Conservation (phyloP, 2,888 invertebrate genomes). For the Cyaniris semiargus region DNA sequence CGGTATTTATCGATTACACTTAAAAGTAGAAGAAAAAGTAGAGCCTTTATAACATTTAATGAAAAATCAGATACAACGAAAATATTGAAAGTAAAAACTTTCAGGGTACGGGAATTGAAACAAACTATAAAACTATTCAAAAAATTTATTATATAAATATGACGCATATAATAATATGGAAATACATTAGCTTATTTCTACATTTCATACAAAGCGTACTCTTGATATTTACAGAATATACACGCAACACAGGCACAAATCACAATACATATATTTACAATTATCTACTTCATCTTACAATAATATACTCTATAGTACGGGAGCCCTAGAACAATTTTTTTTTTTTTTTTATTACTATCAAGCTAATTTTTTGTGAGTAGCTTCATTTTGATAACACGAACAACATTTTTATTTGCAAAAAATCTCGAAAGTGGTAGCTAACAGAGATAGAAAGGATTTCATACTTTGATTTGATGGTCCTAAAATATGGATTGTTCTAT, state of each 20-base stretch:
- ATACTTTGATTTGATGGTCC: no score
- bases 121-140: neutral
- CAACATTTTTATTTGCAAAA: no score
- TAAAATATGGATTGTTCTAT: no score
- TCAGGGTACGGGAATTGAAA: neutral
- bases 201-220: constrained; percentile 23
- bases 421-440: no score
- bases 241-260: constrained; percentile 34
- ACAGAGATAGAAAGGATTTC: no score
- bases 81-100: neutral
- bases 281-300: constrained; percentile 19
- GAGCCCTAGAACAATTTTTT: no score
- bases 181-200: constrained; percentile 8
- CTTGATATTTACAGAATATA: neutral
- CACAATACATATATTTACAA: constrained; percentile 21
- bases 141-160: constrained; percentile 13
- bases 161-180: constrained; percentile 11
- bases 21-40: no score
- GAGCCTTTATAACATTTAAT: no score
- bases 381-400: no score
- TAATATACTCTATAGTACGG: neutral
- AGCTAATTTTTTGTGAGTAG: no score
- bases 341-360: no score
- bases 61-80: neutral
- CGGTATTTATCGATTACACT: no score